Conservation (phyloP, 2,797 vertebrate genomes). For the Taeniopygia guttata region DNA sequence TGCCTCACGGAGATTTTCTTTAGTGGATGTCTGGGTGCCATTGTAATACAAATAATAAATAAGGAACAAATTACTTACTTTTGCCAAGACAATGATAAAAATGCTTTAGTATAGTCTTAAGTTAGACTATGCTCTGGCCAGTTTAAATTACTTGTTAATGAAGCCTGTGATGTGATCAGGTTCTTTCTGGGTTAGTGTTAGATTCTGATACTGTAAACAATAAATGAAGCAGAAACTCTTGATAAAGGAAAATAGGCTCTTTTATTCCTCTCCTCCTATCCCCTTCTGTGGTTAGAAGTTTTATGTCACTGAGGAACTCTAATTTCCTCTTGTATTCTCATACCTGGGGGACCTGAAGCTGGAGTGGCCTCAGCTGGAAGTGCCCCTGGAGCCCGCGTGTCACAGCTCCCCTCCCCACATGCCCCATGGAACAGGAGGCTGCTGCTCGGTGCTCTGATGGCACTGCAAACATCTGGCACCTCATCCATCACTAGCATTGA, state of each 20-base stretch:
- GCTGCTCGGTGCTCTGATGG: neutral
- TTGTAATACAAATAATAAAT: neutral
- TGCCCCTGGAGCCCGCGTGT: rapidly evolving
- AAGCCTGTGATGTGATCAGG: neutral
- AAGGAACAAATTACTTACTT: neutral
- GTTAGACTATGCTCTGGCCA: neutral
- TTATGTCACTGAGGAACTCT: neutral
- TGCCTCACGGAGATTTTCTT: neutral
- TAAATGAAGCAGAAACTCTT: constrained; percentile 29
- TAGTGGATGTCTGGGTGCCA: neutral
- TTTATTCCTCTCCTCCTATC: rapidly evolving
- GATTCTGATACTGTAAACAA: neutral
- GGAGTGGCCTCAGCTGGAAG: neutral
- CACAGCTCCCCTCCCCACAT: neutral
- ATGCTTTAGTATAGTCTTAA: neutral
- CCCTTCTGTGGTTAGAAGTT: neutral
- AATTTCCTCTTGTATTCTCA: neutral
- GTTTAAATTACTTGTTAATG: neutral
- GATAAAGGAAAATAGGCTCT: neutral
- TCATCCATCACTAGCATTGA: rapidly evolving
- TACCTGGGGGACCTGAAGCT: neutral
- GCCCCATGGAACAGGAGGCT: neutral
- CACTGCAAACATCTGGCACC: neutral
- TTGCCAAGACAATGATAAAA: neutral
- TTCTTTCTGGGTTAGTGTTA: neutral